Conservation (phyloP, 2,888 invertebrate species). For the Phorcus lineatus region DNA sequence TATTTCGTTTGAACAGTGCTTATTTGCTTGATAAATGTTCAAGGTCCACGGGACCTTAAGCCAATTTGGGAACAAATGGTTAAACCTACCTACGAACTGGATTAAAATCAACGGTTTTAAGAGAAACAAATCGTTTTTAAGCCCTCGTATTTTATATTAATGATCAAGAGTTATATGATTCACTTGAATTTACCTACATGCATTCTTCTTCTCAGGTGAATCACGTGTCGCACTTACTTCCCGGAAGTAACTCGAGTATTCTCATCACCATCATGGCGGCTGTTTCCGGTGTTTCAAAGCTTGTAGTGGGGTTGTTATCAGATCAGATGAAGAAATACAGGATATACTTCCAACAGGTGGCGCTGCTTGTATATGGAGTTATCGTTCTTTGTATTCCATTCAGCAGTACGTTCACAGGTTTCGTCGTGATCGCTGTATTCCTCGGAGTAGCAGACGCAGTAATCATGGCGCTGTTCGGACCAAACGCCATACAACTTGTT, state of each 20-base stretch:
- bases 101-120: too few relatives aligned
- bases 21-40: too few relatives aligned
- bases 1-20: too few relatives aligned
- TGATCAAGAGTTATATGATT: too few relatives aligned
- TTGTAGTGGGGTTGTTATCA: slow-evolving; percentile 8
- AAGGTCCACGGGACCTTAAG: too few relatives aligned
- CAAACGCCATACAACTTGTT: slow-evolving; percentile 15
- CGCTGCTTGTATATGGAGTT: slow-evolving; percentile 19
- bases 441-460: slow-evolving; percentile 15
- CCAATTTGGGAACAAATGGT: too few relatives aligned
- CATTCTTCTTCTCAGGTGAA: neutral
- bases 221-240: slow-evolving; percentile 3
- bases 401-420: neutral
- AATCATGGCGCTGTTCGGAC: slow-evolving; percentile 24
- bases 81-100: too few relatives aligned
- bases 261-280: slow-evolving; percentile 23
- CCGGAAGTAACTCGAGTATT: neutral
- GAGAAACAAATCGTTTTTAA: too few relatives aligned
- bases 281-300: slow-evolving; percentile 4
- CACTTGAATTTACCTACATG: neutral
- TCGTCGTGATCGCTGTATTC: slow-evolving; percentile 5
- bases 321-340: slow-evolving; percentile 15
- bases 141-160: too few relatives aligned
- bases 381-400: slow-evolving; percentile 15
- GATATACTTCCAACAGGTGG: slow-evolving; percentile 18